phyloP scores from a whole-genome alignment of 92 coral and sea anemone species.

The Porites lobata region DNA sequence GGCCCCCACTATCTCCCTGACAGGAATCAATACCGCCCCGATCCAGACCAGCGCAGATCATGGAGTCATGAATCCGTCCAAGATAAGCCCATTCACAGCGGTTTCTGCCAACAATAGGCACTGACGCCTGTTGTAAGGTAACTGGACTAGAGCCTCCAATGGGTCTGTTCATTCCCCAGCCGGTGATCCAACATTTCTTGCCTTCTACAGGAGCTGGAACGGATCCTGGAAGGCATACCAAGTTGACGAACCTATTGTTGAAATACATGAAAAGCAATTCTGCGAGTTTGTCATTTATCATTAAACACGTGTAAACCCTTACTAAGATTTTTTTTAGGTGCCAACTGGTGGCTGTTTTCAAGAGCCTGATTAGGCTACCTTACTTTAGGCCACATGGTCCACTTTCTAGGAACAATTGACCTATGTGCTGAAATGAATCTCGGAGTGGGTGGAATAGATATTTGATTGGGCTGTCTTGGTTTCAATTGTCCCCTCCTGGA shows the following conservation, averaged over 20 bases:
- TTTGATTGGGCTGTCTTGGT: too few species aligned
- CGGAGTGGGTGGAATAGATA: too few species aligned
- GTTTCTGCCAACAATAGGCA: conserved; percentile 62
- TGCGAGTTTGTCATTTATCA: too few species aligned
- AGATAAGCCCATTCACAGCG: conserved; percentile 65
- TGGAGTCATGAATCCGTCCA: conserved; percentile 73
- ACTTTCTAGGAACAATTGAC: too few species aligned
- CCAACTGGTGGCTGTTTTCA: too few species aligned
- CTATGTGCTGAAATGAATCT: too few species aligned
- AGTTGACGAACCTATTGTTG: conserved; percentile 38
- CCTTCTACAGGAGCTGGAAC: conserved; percentile 56
- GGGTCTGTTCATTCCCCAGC: conserved; percentile 60
- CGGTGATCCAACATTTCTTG: conserved; percentile 71
- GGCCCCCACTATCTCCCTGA: conserved; percentile 74
- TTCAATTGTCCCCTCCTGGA: too few species aligned
- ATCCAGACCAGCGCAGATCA: conserved; percentile 72
- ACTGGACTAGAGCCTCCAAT: conserved; percentile 53
- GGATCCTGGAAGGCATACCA: conserved; percentile 60
- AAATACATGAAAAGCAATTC: too few species aligned
- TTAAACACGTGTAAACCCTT: too few species aligned
- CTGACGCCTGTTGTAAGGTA: conserved; percentile 63
- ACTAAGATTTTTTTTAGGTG: too few species aligned
- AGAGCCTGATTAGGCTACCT: too few species aligned
- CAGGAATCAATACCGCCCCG: conserved; percentile 75
- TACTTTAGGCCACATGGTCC: too few species aligned